These are phyloP conservation scores for Brachyhypopomus gauderio DNA, from an alignment of 2,113 vertebrate genomes.

Conservation along the genomic window DNA sequence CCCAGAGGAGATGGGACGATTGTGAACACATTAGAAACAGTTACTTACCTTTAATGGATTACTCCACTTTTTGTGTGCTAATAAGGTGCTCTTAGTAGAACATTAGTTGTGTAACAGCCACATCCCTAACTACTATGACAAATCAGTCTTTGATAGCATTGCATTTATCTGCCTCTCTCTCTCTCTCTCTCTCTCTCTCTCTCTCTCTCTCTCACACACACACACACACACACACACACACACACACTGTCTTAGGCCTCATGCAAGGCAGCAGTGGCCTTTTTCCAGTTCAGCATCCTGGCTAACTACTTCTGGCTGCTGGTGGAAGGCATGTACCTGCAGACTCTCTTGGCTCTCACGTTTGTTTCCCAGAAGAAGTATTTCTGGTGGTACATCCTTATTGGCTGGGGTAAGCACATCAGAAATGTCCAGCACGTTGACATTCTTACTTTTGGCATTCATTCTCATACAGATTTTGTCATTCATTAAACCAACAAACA, in stretches of 20 bases:
- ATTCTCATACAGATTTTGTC: background rate
- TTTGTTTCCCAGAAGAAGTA: conserved; percentile 86
- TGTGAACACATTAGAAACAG: background rate
- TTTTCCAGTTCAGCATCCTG: conserved; percentile 88
- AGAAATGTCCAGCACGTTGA: background rate
- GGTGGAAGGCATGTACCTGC: conserved; percentile 88
- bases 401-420: conserved; percentile 83
- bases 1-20: background rate
- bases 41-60: background rate
- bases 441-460: background rate
- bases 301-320: conserved; percentile 89
- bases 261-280: conserved; percentile 82
- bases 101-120: background rate
- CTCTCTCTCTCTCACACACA: background rate
- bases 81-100: background rate
- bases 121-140: background rate
- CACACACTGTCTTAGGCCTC: conserved; percentile 67
- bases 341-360: conserved; percentile 84
- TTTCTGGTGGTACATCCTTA: conserved; percentile 86
- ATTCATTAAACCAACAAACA: background rate
- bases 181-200: background rate
- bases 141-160: conserved; percentile 1
- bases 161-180: background rate
- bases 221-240: background rate
- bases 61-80: background rate